These are phyloP conservation scores for Colinus virginianus DNA, from an alignment of 2,113 vertebrate species.

Conservation along the genomic window DNA sequence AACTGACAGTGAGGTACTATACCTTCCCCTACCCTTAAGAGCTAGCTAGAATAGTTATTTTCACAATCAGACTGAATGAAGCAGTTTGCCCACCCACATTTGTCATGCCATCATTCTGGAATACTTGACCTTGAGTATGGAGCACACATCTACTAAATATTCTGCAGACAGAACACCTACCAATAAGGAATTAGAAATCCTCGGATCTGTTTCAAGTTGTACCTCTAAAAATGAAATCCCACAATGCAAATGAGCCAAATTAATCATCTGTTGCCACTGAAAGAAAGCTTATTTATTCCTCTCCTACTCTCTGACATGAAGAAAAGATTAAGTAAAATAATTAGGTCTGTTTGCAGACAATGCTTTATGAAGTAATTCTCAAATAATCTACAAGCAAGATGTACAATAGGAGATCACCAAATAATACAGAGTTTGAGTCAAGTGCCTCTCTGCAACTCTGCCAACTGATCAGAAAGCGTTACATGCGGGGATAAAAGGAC, in stretches of 20 bases:
- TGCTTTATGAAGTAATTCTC: not conserved
- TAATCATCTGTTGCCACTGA: not conserved
- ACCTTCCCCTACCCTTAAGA: not conserved
- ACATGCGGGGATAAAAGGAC: not conserved
- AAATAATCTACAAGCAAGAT: not conserved
- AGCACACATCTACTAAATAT: fast-evolving
- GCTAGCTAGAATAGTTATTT: not conserved
- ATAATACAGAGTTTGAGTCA: not conserved
- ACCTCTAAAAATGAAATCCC: not conserved
- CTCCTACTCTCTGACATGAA: not conserved
- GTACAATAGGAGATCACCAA: not conserved
- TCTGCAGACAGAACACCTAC: not conserved
- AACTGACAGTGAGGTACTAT: not conserved
- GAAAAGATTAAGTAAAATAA: not conserved
- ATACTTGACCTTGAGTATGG: not conserved
- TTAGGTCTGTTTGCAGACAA: not conserved
- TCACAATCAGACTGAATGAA: not conserved
- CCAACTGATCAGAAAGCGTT: not conserved
- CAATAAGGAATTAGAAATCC: not conserved
- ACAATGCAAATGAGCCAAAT: not conserved
- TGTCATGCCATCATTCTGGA: not conserved
- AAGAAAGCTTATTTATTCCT: not conserved
- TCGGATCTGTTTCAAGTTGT: not conserved
- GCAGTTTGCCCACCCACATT: not conserved
- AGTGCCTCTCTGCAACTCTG: not conserved